A percentile compares a stretch with the other conserved stretches of the same genome.
Evolutionary conservation across 1,140 invertebrate species (phyloP).

Genomic region (Amyelois transitella): DNA sequence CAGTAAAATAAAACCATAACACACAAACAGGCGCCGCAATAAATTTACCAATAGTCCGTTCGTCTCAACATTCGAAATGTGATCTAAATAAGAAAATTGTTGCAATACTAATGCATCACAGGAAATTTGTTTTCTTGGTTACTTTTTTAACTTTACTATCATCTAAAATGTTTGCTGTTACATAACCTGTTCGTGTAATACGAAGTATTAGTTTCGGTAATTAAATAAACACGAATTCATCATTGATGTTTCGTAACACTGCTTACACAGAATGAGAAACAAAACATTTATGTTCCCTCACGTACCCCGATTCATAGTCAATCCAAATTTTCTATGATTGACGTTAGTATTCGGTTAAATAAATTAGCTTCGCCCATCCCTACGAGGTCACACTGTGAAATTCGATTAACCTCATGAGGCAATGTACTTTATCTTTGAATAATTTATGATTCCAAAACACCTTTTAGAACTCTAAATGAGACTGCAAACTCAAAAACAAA

Average conservation of each 20-base stretch:
- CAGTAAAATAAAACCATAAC: conserved; percentile 21
- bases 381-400: conserved; percentile 35
- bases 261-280: conserved; percentile 16
- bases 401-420: conserved; percentile 35
- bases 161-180: conserved; percentile 7
- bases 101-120: conserved; percentile 4
- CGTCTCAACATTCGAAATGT: not conserved
- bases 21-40: conserved; percentile 19
- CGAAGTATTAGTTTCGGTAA: conserved; percentile 13
- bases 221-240: conserved; percentile 19
- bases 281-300: conserved; percentile 20
- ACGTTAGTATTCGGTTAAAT: conserved; percentile 32
- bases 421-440: conserved; percentile 19
- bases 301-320: conserved; percentile 23
- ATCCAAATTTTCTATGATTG: conserved; percentile 37
- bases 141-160: conserved; percentile 2
- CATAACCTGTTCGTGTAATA: conserved; percentile 5
- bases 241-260: conserved; percentile 1
- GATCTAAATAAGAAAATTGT: not conserved
- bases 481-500: conserved; percentile 10
- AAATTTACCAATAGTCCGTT: conserved; percentile 13
- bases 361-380: conserved; percentile 32
- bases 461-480: conserved; percentile 11
- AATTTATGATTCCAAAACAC: conserved; percentile 23
- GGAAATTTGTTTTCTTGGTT: conserved; percentile 21